phyloP scores from a whole-genome alignment of 1,140 invertebrate species.

The Oscheius sp. region DNA sequence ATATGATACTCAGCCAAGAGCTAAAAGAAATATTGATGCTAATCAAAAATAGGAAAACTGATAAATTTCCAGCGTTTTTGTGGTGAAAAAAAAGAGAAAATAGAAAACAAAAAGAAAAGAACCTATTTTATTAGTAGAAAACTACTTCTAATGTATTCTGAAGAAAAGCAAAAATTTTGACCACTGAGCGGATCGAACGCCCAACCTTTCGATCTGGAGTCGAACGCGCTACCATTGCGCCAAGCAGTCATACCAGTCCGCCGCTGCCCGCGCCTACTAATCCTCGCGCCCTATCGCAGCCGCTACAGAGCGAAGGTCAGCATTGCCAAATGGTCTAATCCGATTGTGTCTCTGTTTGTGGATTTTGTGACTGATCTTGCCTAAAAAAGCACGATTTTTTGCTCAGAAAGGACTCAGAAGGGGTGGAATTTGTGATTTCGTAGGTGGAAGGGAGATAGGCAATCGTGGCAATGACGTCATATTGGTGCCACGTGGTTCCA shows the following conservation, averaged over 20 bases:
- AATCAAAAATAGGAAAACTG: background rate
- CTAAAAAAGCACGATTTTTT: background rate
- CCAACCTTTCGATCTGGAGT: conserved; percentile 28
- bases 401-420: background rate
- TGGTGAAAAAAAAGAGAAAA: background rate
- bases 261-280: too few relatives aligned
- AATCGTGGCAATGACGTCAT: background rate
- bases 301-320: too few relatives aligned
- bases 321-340: too few relatives aligned
- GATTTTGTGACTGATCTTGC: too few relatives aligned
- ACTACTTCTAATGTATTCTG: background rate
- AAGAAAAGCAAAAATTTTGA: conserved; percentile 24
- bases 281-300: too few relatives aligned
- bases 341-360: too few relatives aligned
- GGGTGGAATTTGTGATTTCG: too few relatives aligned
- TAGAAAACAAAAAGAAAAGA: background rate
- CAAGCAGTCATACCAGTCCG: conserved; percentile 36
- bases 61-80: background rate
- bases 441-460: background rate
- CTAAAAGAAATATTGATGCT: too few relatives aligned
- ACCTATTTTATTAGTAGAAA: background rate
- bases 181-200: conserved; percentile 36
- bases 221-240: conserved; percentile 36
- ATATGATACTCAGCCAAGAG: too few relatives aligned
- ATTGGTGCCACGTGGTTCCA: background rate